Conservation (phyloP, 2,113 vertebrate genomes). For the Laterallus jamaicensis region DNA sequence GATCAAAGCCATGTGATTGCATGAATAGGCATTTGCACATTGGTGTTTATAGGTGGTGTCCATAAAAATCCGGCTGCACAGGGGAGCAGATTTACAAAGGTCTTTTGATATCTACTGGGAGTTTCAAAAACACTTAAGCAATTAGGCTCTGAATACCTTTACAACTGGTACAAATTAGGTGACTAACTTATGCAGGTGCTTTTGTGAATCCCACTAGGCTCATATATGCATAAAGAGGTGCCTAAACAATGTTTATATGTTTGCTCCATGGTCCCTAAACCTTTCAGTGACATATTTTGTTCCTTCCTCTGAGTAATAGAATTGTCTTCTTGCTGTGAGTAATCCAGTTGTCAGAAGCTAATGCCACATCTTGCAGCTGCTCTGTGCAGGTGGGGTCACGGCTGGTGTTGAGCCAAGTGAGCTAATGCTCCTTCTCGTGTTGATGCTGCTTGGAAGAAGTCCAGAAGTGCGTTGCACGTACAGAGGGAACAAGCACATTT, state of each 20-base stretch:
- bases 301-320: conserved; percentile 53
- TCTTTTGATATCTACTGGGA: not conserved
- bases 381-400: conserved; percentile 9
- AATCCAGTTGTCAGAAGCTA: conserved; percentile 39
- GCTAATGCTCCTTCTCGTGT: not conserved
- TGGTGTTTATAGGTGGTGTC: not conserved
- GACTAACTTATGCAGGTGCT: conserved; percentile 48
- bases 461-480: not conserved
- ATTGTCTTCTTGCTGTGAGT: conserved; percentile 43
- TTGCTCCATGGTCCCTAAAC: not conserved
- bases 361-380: not conserved
- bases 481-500: not conserved
- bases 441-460: not conserved
- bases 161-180: conserved; percentile 35
- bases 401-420: not conserved
- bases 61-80: not conserved
- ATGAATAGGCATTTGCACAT: not conserved
- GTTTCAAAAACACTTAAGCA: conserved; percentile 41
- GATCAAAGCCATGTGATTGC: not conserved
- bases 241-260: conserved; percentile 47
- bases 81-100: conserved; percentile 46
- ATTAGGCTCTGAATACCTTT: conserved; percentile 45
- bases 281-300: conserved; percentile 27
- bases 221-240: conserved; percentile 28
- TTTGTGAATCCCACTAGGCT: conserved; percentile 42